Base-by-base conservation (phyloP, 2,113 vertebrate genomes). In the Rhegmatorhina hoffmannsi region DNA sequence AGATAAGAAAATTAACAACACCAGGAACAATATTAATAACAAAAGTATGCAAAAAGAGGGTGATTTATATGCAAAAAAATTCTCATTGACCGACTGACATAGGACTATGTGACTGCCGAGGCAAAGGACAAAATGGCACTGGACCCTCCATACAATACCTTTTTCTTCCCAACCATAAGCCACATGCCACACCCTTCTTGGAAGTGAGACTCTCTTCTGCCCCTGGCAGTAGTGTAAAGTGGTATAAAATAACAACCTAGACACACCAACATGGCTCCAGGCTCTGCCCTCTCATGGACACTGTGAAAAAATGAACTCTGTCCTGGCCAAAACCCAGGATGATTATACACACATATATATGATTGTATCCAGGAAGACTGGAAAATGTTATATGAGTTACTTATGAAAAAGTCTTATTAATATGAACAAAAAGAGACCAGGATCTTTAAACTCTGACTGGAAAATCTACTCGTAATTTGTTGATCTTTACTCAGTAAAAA, bases 121-220 rank as follows among this genome's bases (percentile, higher is more conserved):
- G 59, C 11, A 73, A 66, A 58, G 21, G 33, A 36, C 11, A 33
- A 81, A 52, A 50, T 16, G 14, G 33, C 14, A 28, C 36, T 1
- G 1, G 12, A 38, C 15, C 26, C 17, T 80, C 36, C 8, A 6
- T 21, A 7, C 0, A 0, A 33, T 23, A 9, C 8, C 11, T 19
- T 59, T 59, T 44, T 28, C 33, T 59, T 59, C 52, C 68, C 10
- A 6, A 80, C 0, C 0, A 7, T 33, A 36, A 58, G 34, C 26
- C 25, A 31, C 9, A 19, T 4, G 33, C 10, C 14, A 50, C 2
- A 9, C 23, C 11, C 36, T 38, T 36, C 44, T 29, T 14, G 9
- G 12, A 47, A 34, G n/a, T 11, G 19, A 13, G 40, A n/a, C 47
- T 44, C 5, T 36, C 23, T 58, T 33, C 28, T 9, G 1, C 12